These are phyloP conservation scores for Parapristionchus giblindavisi DNA, from an alignment of 2,888 invertebrate species.

Conservation along the genomic window DNA sequence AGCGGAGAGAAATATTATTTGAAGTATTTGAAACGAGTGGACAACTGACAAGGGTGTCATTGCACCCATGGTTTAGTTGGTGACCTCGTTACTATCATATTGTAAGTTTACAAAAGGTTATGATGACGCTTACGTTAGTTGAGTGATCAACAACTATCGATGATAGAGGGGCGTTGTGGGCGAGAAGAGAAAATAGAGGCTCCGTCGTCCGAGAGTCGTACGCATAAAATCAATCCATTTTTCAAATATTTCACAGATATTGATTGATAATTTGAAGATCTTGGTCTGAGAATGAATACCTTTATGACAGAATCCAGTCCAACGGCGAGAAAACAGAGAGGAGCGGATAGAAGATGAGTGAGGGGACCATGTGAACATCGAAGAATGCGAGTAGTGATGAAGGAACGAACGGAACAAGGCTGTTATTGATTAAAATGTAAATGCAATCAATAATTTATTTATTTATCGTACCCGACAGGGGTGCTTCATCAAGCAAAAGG, in stretches of 20 bases:
- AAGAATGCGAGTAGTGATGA: constrained; percentile 20
- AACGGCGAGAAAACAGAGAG: constrained; percentile 15
- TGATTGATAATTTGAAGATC: background rate
- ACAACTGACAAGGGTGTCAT: too few species aligned
- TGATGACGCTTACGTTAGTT: constrained; percentile 33
- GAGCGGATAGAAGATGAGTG: constrained; percentile 4
- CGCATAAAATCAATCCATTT: constrained; percentile 14
- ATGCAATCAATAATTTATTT: too few species aligned
- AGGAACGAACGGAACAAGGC: constrained; percentile 1
- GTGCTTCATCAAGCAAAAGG: too few species aligned
- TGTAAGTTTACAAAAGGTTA: too few species aligned
- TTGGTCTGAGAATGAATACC: background rate
- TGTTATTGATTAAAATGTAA: too few species aligned
- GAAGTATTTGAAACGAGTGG: background rate
- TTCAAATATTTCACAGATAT: background rate
- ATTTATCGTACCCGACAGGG: too few species aligned
- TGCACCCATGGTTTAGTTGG: too few species aligned
- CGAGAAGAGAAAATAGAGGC: constrained; percentile 51
- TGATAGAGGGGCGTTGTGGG: constrained; percentile 58
- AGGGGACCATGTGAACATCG: constrained; percentile 16
- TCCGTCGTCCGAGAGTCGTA: constrained; percentile 52
- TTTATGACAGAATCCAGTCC: constrained; percentile 22
- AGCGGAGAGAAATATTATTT: background rate
- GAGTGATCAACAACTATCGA: constrained; percentile 47
- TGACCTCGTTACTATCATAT: too few species aligned